These are phyloP conservation scores for Mimachlamys varia DNA, from an alignment of 2,888 invertebrate species.

Conservation along the genomic window DNA sequence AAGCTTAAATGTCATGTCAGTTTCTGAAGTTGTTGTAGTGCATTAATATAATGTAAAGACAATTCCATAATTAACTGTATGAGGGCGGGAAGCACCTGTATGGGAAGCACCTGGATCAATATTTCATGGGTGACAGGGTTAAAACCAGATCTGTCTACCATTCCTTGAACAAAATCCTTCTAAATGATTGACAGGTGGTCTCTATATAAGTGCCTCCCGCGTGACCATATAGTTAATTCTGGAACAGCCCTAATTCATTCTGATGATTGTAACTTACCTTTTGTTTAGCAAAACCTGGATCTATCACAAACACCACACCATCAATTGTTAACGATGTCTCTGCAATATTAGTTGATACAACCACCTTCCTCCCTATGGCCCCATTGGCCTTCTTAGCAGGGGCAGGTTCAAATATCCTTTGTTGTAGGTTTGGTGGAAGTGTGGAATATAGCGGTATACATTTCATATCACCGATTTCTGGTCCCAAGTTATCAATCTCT, in stretches of 20 bases:
- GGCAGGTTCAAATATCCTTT: conserved; percentile 97
- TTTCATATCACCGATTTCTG: conserved; percentile 97
- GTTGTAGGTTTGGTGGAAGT: conserved; percentile 97
- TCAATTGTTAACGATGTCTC: conserved; percentile 99
- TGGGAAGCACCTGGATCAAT: too few species aligned
- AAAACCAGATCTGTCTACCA: too few species aligned
- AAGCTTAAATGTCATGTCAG: too few species aligned
- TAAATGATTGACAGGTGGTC: too few species aligned
- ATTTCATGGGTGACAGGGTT: too few species aligned
- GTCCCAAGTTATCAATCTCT: conserved; percentile 97
- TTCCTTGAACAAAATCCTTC: too few species aligned
- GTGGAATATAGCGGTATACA: conserved; percentile 99
- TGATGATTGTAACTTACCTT: conserved; percentile 86
- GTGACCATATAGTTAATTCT: too few species aligned
- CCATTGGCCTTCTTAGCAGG: conserved; percentile 95
- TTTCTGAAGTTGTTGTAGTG: too few species aligned
- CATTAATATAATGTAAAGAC: too few species aligned
- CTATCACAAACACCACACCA: conserved; percentile 99
- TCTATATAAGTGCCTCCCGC: too few species aligned
- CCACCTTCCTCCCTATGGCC: conserved; percentile 94
- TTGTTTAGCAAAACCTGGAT: conserved; percentile 99
- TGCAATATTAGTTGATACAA: conserved; percentile 99
- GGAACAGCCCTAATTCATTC: background rate
- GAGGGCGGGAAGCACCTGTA: too few species aligned
- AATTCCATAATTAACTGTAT: too few species aligned